A percentile compares a stretch with the other conserved stretches of the same genome.
Evolutionary conservation across 2,888 invertebrate genomes (phyloP).

Genomic region (Drosophila macrothrix): DNA sequence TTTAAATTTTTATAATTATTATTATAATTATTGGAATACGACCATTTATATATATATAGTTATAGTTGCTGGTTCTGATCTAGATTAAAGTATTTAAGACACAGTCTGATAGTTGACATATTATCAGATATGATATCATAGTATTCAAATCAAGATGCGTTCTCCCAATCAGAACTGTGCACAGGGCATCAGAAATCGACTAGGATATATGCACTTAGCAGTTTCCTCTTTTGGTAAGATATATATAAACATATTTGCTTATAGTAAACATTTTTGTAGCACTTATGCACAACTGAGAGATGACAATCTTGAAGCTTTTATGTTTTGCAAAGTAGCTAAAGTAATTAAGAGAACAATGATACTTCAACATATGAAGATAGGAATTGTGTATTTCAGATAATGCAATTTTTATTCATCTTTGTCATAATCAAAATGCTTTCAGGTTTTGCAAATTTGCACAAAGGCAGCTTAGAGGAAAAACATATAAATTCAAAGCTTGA

Average conservation of each 20-base stretch:
- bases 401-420: background rate
- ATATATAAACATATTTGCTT: background rate
- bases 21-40: background rate
- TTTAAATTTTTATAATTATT: background rate
- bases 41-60: background rate
- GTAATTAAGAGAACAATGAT: background rate
- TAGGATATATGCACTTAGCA: background rate
- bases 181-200: background rate
- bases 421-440: background rate
- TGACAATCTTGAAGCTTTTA: background rate
- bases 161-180: background rate
- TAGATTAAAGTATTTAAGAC: background rate
- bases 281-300: background rate
- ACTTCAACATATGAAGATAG: background rate
- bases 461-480: background rate
- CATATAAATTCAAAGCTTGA: background rate
- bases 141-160: background rate
- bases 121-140: background rate
- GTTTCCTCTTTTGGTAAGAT: background rate
- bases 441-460: background rate
- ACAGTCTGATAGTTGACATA: background rate
- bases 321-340: background rate
- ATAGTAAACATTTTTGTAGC: background rate
- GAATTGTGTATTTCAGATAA: background rate
- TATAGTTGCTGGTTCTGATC: background rate